A percentile compares a stretch with the other conserved stretches of the same genome.
Conservation (phyloP, 2,113 vertebrate genomes). For the Hiodon tergisus region DNA sequence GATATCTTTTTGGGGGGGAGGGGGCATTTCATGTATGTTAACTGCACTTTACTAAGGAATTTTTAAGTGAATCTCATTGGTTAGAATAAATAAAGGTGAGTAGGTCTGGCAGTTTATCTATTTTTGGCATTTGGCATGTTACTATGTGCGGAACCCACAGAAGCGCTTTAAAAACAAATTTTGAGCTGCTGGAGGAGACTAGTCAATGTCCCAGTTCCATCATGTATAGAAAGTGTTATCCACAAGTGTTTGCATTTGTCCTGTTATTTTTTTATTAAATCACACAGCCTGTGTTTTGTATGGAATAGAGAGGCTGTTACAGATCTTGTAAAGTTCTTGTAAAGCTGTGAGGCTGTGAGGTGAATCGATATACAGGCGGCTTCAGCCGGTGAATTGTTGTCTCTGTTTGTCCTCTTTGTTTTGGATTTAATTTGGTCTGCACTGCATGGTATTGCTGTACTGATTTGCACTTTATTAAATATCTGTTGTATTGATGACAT, state of each 20-base stretch:
- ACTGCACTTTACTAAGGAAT: too few relatives aligned
- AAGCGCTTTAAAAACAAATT: not conserved
- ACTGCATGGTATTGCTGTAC: conserved; percentile 68
- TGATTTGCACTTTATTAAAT: conserved; percentile 70
- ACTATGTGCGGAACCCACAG: not conserved
- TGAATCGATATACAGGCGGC: not conserved
- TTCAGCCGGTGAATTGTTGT: conserved; percentile 13
- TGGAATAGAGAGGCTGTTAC: not conserved
- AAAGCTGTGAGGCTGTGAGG: not conserved
- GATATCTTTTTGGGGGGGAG: too few relatives aligned
- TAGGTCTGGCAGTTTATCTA: not conserved
- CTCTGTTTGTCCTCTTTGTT: conserved; percentile 28
- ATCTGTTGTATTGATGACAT: conserved; percentile 59
- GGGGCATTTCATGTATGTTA: too few relatives aligned
- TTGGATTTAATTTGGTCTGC: conserved; percentile 50
- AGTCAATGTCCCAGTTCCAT: not conserved
- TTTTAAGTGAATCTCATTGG: too few relatives aligned
- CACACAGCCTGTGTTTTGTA: not conserved
- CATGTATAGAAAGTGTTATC: not conserved
- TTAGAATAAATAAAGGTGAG: not conserved
- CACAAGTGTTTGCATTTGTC: conserved; percentile 7
- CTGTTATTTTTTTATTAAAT: not conserved
- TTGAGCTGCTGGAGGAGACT: not conserved
- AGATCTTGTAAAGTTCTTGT: not conserved
- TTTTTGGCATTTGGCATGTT: not conserved